Base-by-base conservation (phyloP, 2,888 invertebrate species). In the Chrysolina oricalcia region DNA sequence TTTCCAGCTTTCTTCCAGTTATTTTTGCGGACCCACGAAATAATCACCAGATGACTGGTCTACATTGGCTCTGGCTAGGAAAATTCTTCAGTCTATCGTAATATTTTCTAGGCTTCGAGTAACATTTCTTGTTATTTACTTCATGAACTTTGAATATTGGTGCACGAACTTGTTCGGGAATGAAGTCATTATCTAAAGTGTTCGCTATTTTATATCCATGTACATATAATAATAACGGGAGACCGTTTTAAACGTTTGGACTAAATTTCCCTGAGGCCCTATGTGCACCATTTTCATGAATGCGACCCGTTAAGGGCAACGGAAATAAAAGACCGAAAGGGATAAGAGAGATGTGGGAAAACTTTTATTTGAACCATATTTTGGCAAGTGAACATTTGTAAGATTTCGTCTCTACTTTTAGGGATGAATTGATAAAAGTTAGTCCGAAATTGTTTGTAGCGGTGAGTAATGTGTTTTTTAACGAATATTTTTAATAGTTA, bases 121-220 rank as follows among this genome's bases (percentile, higher is more conserved):
- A 1, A 53, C 15, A 53, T 13, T 53, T 53, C 53, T 21, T 21
- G 53, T 53, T 53, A 50, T 53, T 10, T 53, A 11, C 53, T 21
- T 21, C 53, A 21, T 53, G 19, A 53, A 53, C 53, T 53, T 5
- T 21, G 59, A 35, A 59, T 27, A 59, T 59, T 59, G 59, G 59
- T 35, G 23, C 59, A 59, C n/a, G 10, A 59, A n/a, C n/a, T 59
- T 11, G 17, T 59, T 59, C 23, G 21, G 53, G 21, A 21, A 21
- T 53, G 19, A 21, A 53, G 21, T 53, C 53, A 53, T 53, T n/a
- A 59, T 35, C 35, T 59, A 35, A 23, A 35, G 59, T 59, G 23
- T 59, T 59, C 59, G 53, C 53, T 35, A 35, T 59, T 59, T 59
- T 59, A 59, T 59, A 27, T 10, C 27, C 23, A 59, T 59, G 59